phyloP scores from a whole-genome alignment of 2,113 vertebrate genomes.

The Chamaea fasciata region DNA sequence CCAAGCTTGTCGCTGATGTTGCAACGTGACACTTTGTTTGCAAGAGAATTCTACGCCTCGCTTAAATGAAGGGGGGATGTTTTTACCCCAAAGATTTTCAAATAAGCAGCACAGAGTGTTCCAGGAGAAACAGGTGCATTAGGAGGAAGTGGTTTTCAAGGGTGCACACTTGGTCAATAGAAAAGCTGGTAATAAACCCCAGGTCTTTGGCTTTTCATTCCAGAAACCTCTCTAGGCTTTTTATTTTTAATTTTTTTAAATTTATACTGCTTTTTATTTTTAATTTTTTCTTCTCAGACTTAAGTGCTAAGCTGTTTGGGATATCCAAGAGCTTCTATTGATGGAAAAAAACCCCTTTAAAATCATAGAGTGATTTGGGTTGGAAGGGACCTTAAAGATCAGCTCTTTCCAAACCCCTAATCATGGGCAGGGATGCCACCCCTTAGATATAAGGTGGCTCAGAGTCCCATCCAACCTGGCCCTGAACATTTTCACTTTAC shows the following conservation, averaged over 20 bases:
- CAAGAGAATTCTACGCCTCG: neutral
- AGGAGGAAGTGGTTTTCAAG: slow-evolving; percentile 51
- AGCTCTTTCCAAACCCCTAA: neutral
- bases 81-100: neutral
- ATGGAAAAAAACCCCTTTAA: neutral
- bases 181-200: slow-evolving; percentile 12
- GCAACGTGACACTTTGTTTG: neutral
- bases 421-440: neutral
- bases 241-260: neutral
- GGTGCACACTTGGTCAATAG: neutral
- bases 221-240: neutral
- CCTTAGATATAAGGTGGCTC: neutral
- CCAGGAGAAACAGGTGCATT: neutral
- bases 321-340: neutral
- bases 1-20: neutral
- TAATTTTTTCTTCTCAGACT: neutral
- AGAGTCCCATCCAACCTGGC: neutral
- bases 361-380: neutral
- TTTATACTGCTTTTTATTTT: neutral
- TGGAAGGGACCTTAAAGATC: neutral
- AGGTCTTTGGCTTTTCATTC: neutral
- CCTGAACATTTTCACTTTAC: neutral
- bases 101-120: neutral
- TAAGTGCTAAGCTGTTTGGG: neutral
- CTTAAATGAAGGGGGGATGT: neutral